phyloP scores from a whole-genome alignment of 2,888 invertebrate genomes.

The Catocala sponsa region DNA sequence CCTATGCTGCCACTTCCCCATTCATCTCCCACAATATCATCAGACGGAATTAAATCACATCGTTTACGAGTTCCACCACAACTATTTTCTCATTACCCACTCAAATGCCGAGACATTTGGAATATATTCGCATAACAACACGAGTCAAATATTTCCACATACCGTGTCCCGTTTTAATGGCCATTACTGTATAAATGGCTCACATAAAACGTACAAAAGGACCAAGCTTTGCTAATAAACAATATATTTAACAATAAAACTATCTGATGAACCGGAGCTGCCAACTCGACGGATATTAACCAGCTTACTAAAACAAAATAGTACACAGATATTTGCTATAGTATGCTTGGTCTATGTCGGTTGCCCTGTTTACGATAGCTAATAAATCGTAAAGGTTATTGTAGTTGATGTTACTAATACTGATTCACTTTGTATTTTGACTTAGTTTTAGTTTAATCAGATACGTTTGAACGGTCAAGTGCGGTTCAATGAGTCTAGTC shows the following conservation, averaged over 20 bases:
- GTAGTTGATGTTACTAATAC: slow-evolving; percentile 8
- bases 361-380: slow-evolving; percentile 15
- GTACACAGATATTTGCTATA: slow-evolving; percentile 18
- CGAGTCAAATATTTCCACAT: slow-evolving; percentile 32
- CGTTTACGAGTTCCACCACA: slow-evolving; percentile 5
- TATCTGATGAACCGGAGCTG: slow-evolving; percentile 56
- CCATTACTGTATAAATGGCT: slow-evolving; percentile 58
- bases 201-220: slow-evolving; percentile 57
- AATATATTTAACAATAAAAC: slow-evolving; percentile 57
- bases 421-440: slow-evolving; percentile 8
- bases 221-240: slow-evolving; percentile 52
- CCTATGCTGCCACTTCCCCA: too few species aligned
- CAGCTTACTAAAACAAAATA: slow-evolving; percentile 52
- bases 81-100: slow-evolving; percentile 23
- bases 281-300: slow-evolving; percentile 64
- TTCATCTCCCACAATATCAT: background rate
- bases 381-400: slow-evolving; percentile 17
- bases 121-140: slow-evolving; percentile 40
- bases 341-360: slow-evolving; percentile 7
- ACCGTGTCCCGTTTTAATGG: slow-evolving; percentile 58
- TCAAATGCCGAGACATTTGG: slow-evolving; percentile 31
- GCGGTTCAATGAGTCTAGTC: background rate
- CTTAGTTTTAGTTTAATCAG: background rate
- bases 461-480: background rate
- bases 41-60: slow-evolving; percentile 6